Percentiles rank a stretch among this genome's conserved stretches.
Evolutionary conservation across 2,888 invertebrate species (phyloP).

Genomic region (Epirrhoe tristata): DNA sequence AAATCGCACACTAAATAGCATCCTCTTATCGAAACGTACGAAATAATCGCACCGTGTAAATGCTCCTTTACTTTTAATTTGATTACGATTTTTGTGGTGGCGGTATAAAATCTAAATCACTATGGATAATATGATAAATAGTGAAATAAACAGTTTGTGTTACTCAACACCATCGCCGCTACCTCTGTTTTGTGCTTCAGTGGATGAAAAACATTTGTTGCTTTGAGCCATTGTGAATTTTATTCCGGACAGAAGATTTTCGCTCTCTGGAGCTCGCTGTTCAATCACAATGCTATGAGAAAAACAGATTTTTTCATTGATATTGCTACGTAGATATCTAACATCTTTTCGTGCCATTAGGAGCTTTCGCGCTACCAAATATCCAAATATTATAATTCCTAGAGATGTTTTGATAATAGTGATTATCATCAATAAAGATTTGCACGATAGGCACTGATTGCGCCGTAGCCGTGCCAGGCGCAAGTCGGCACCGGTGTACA

Average conservation of each 20-base stretch:
- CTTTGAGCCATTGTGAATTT: background rate
- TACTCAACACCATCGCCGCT: background rate
- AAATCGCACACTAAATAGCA: too few relatives aligned
- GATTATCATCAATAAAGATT: conserved; percentile 14
- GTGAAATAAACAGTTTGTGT: background rate
- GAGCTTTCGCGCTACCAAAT: background rate
- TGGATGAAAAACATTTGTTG: conserved; percentile 1
- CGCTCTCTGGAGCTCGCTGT: background rate
- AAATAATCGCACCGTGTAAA: too few relatives aligned
- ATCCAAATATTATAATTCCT: background rate
- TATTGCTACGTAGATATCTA: too few relatives aligned
- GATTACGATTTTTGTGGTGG: too few relatives aligned
- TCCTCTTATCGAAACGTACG: too few relatives aligned
- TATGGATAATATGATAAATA: too few relatives aligned
- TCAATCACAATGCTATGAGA: background rate
- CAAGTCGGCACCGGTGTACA: conserved; percentile 8
- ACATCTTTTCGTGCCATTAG: too few relatives aligned
- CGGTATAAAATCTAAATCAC: too few relatives aligned
- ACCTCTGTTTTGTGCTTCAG: background rate
- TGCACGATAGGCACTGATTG: conserved; percentile 5
- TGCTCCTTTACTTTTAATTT: too few relatives aligned
- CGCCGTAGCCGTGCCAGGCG: conserved; percentile 11
- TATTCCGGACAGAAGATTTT: background rate
- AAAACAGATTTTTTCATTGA: background rate
- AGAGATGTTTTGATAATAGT: background rate